Evolutionary conservation across 1,140 invertebrate species (phyloP).

Genomic region (Zaprionus taronus): DNA sequence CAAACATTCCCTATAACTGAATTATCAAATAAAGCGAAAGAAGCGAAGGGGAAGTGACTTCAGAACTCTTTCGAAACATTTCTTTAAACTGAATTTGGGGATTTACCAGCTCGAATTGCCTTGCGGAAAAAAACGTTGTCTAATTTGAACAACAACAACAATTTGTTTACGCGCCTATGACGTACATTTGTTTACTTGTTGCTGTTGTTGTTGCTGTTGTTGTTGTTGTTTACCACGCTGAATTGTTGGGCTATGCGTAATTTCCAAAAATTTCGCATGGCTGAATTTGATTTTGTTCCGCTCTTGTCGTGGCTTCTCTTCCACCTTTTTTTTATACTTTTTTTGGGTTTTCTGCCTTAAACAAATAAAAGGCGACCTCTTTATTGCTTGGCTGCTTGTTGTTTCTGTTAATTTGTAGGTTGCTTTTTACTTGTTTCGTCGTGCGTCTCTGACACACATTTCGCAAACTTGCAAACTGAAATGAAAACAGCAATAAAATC

Average conservation of each 20-base stretch:
- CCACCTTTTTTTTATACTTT: slow-evolving; percentile 14
- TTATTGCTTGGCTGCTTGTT: slow-evolving; percentile 27
- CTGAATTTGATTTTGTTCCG: slow-evolving; percentile 41
- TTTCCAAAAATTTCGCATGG: slow-evolving; percentile 52
- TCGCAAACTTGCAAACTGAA: slow-evolving; percentile 43
- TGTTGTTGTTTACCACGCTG: slow-evolving; percentile 14
- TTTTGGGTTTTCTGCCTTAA: background rate
- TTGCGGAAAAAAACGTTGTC: slow-evolving; percentile 5
- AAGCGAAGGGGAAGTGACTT: no score
- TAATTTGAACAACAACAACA: slow-evolving; percentile 3
- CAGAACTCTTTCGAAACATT: slow-evolving; percentile 13
- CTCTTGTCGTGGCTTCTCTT: slow-evolving; percentile 31
- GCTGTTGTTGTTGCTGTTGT: slow-evolving; percentile 20
- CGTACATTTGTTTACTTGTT: slow-evolving; percentile 45
- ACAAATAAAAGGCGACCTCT: slow-evolving; percentile 46
- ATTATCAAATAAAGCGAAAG: no score
- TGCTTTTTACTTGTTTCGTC: slow-evolving; percentile 44
- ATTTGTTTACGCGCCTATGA: slow-evolving; percentile 53
- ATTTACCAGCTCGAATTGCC: slow-evolving; percentile 10
- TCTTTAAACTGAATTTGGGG: background rate
- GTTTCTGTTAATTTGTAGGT: slow-evolving; percentile 72
- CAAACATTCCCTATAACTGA: no score
- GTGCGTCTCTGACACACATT: slow-evolving; percentile 70
- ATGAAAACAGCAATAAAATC: slow-evolving; percentile 65
- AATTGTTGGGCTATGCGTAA: slow-evolving; percentile 49